These are phyloP conservation scores for Heliconius aoede DNA, from an alignment of 2,888 invertebrate species.

Conservation along the genomic window DNA sequence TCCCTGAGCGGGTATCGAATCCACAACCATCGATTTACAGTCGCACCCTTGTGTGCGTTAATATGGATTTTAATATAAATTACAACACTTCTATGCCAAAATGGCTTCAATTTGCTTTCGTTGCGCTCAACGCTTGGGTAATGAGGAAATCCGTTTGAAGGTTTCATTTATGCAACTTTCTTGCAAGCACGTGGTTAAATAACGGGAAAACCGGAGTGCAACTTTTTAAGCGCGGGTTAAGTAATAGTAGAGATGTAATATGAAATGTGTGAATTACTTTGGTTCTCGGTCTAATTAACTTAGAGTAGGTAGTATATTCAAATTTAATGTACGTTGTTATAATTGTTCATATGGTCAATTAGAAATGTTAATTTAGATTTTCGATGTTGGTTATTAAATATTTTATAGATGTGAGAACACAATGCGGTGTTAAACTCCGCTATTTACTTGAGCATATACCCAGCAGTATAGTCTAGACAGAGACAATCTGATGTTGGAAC, in stretches of 20 bases:
- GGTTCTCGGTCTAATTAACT: not conserved
- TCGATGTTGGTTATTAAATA: not conserved
- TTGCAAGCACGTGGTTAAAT: slow-evolving; percentile 28
- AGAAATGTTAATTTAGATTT: not conserved
- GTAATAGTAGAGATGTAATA: not conserved
- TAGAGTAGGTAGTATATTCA: not conserved
- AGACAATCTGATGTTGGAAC: too few relatives aligned
- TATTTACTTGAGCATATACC: too few relatives aligned
- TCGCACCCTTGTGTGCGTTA: too few relatives aligned
- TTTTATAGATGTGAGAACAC: not conserved
- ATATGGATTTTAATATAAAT: not conserved
- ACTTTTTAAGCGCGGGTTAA: slow-evolving; percentile 10
- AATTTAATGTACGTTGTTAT: not conserved
- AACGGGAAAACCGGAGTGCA: slow-evolving; percentile 27
- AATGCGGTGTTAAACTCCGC: too few relatives aligned
- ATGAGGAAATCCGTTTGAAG: slow-evolving; percentile 68
- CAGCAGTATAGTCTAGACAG: too few relatives aligned
- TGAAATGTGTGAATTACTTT: not conserved
- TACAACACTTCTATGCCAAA: not conserved
- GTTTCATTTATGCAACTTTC: slow-evolving; percentile 57
- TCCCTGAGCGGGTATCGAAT: too few relatives aligned
- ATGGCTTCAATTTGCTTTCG: not conserved
- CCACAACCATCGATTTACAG: too few relatives aligned
- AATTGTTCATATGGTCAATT: not conserved
- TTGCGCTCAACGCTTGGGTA: slow-evolving; percentile 47